Evolutionary conservation across 2,797 vertebrate genomes (phyloP).

Genomic region (Aphelocoma californica): DNA sequence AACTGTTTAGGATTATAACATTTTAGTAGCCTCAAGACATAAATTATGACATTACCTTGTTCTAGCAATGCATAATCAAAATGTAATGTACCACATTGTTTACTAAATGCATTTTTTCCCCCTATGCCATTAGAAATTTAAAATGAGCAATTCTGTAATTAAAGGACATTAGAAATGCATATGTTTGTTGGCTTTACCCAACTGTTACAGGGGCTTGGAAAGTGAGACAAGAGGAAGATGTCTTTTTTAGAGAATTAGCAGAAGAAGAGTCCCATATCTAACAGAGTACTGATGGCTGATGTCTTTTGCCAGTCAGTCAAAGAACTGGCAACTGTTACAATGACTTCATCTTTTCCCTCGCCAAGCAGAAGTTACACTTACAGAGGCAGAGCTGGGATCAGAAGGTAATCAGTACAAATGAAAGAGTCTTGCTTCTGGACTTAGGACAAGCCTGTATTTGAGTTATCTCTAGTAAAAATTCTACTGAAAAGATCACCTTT

Average conservation of each 20-base stretch:
- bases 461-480: background rate
- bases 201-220: background rate
- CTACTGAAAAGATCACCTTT: background rate
- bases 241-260: background rate
- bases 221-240: background rate
- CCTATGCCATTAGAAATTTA: background rate
- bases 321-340: background rate
- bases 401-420: background rate
- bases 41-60: background rate
- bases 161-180: background rate
- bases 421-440: background rate
- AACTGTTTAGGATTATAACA: background rate
- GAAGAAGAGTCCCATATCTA: background rate
- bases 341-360: background rate
- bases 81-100: background rate
- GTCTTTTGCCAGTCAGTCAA: background rate
- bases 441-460: background rate
- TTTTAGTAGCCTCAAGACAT: conserved; percentile 14
- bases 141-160: background rate
- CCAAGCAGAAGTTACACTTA: background rate
- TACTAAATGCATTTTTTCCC: background rate
- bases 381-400: background rate
- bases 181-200: background rate
- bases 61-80: background rate
- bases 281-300: background rate